Percentiles rank a stretch among this genome's conserved stretches.
Conservation (phyloP, 2,888 invertebrate genomes). For the Xestia c-nigrum region DNA sequence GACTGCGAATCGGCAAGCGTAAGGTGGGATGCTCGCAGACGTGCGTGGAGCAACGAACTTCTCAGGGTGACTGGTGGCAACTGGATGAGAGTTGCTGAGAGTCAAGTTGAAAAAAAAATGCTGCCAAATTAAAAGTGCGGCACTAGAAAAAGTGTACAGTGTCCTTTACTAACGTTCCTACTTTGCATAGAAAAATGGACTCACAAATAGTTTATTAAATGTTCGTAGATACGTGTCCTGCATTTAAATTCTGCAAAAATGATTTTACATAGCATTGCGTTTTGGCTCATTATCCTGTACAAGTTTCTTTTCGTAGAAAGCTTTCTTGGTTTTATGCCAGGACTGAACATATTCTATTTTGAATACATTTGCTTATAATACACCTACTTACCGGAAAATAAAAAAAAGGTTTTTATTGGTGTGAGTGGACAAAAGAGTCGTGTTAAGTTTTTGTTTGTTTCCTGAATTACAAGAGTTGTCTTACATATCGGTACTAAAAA, state of each 20-base stretch:
- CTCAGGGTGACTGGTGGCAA: too few relatives aligned
- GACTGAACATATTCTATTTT: constrained; percentile 64
- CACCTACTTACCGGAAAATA: constrained; percentile 35
- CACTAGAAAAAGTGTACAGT: background rate
- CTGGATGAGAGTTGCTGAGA: too few relatives aligned
- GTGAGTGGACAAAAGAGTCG: background rate
- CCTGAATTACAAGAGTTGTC: background rate
- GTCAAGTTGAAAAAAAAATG: too few relatives aligned
- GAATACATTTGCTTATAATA: constrained; percentile 67
- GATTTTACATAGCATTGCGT: constrained; percentile 71
- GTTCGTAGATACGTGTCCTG: constrained; percentile 57
- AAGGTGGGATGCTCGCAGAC: too few relatives aligned
- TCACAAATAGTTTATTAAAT: constrained; percentile 60
- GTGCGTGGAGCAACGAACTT: too few relatives aligned
- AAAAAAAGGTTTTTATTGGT: constrained; percentile 24
- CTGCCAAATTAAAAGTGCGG: too few relatives aligned
- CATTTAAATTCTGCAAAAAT: constrained; percentile 50
- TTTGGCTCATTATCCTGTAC: constrained; percentile 78
- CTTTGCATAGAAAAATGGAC: constrained; percentile 47
- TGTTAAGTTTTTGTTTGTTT: background rate
- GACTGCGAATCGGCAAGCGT: too few relatives aligned
- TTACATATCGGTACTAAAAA: background rate
- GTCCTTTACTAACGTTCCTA: constrained; percentile 1
- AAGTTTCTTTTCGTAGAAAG: constrained; percentile 78
- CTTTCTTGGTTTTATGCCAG: constrained; percentile 82